Evolutionary conservation across 2,113 vertebrate species (phyloP), one percentile per base, ranked within the genome.

Genomic region (Phyllopteryx taeniolatus): DNA sequence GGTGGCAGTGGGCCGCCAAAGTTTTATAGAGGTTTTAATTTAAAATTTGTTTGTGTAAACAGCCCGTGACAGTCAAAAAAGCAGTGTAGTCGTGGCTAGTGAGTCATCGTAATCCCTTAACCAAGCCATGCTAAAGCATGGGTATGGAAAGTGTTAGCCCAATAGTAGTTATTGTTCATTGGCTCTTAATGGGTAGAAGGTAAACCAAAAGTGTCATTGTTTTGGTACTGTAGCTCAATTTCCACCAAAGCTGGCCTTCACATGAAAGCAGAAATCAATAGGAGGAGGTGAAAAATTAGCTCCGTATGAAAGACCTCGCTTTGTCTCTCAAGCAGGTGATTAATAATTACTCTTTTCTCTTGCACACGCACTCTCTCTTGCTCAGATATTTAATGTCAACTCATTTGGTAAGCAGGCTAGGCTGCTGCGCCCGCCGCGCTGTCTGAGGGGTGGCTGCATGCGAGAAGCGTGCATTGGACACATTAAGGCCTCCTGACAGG

Each of bases 401-500:
- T 90, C 91, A 88, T 94, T 93, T 92, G 87, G 75, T 85, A 85
- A 88, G 81, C 80, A 86, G 81, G 91, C 89, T 83, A 80, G 88
- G 79, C 33, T 35, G 90, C 79, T 74, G 83, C 83, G 90, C 81
- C 80, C 83, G 90, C 81, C 80, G 80, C 35, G 80, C 89, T 93
- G 93, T 95, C 95, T 94, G 81, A 87, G 91, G 20, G 42, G 42
- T 91, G 91, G 85, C 88, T 88, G 91, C 89, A 91, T 91, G 91
- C 90, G 91, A 93, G 93, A 93, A 94, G 94, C 93, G 93, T 87
- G 92, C 89, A 91, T 86, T 92, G 93, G 93, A 93, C 90, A 82
- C 92, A 94, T 94, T 95, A 94, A 92, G 91, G 87, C 86, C 88
- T 89, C 91, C 92, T 94, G 94, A 94, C 93, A 93, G 90, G 87